Percentiles rank a stretch among this genome's conserved stretches.
phyloP scores from a whole-genome alignment of 2,797 vertebrate genomes.

The Nothura maculosa region DNA sequence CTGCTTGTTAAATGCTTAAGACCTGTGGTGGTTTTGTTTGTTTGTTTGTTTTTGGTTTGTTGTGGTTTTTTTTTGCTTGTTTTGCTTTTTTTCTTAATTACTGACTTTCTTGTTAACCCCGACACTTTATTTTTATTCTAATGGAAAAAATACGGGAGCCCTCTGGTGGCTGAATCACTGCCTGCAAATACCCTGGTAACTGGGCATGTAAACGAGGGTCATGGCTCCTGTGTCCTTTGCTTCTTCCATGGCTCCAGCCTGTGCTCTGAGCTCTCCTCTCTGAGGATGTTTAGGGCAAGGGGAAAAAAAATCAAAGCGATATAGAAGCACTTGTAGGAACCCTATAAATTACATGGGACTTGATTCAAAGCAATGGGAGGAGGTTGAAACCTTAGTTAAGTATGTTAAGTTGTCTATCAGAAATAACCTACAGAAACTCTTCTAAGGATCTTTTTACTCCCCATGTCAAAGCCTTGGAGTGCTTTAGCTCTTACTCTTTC shows the following conservation, averaged over 20 bases:
- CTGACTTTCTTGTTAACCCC: not conserved
- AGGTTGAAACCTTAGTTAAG: not conserved
- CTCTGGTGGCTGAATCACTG: constrained; percentile 15
- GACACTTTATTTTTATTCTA: not conserved
- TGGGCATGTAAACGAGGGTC: too few relatives aligned
- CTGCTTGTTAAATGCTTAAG: not conserved
- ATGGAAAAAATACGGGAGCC: not conserved
- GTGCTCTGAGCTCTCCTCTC: rapidly evolving
- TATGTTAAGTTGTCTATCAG: not conserved
- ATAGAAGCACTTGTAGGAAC: not conserved
- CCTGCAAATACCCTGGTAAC: not conserved
- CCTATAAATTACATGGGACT: not conserved
- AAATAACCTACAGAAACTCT: not conserved
- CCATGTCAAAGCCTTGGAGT: constrained; percentile 27
- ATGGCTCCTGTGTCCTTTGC: not conserved
- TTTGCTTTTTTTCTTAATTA: not conserved
- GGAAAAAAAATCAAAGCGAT: not conserved
- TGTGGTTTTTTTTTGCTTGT: not conserved
- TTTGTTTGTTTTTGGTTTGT: too few relatives aligned
- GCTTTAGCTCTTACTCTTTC: constrained; percentile 25
- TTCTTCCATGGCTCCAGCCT: not conserved
- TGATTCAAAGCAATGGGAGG: not conserved
- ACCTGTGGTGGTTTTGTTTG: too few relatives aligned
- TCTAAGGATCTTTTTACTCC: not conserved
- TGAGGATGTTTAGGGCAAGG: not conserved